Conservation (phyloP, 2,888 invertebrate species). For the Apantesis nais region DNA sequence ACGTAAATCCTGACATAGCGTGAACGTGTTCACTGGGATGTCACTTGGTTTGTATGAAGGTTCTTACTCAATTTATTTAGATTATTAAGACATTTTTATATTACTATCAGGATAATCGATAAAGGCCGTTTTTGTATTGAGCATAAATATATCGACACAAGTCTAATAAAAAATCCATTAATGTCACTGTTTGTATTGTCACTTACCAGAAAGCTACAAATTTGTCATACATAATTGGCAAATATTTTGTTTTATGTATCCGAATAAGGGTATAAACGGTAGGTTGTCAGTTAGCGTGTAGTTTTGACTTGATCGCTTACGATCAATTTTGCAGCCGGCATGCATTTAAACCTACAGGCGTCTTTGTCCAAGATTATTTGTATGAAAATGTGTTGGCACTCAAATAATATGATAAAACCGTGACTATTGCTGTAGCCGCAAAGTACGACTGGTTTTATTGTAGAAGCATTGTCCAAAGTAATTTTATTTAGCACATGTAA, state of each 20-base stretch:
- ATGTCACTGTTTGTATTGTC: too few relatives aligned
- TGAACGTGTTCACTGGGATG: too few relatives aligned
- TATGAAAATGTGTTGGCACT: constrained; percentile 19
- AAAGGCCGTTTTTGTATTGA: too few relatives aligned
- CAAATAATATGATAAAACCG: constrained; percentile 12
- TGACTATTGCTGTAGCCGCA: constrained; percentile 6
- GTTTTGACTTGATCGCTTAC: neutral
- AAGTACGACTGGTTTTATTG: neutral
- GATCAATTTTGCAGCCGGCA: neutral
- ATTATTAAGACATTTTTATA: neutral
- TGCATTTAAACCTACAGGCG: neutral
- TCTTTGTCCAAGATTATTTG: neutral
- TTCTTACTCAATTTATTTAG: neutral
- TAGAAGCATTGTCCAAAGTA: constrained; percentile 9
- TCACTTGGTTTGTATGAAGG: too few relatives aligned
- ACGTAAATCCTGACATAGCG: too few relatives aligned
- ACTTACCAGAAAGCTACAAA: too few relatives aligned
- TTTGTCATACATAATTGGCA: neutral
- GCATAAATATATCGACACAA: neutral
- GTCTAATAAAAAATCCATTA: too few relatives aligned
- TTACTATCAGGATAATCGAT: neutral
- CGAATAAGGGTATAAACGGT: neutral
- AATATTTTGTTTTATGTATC: neutral
- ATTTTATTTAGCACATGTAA: constrained; percentile 15
- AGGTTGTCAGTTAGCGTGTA: neutral